Base-by-base conservation (phyloP, 2,113 vertebrate genomes). In the Rhinogobius similis region DNA sequence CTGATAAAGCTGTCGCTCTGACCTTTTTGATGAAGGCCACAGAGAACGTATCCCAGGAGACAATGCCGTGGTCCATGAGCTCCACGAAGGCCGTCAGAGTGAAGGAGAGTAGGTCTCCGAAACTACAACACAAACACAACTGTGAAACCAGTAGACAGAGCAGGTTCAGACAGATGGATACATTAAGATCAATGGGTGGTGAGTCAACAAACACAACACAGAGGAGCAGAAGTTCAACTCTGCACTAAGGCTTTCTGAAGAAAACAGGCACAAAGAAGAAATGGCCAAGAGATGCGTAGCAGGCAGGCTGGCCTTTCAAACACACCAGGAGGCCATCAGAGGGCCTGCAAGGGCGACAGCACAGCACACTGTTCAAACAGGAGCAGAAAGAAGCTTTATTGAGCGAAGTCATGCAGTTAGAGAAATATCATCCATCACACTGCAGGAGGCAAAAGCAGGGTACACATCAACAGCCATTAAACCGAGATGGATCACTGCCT, bases 11-110 rank as follows among this genome's bases (percentile, higher is more conserved):
- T 23, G 10, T 55, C 23, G 52, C 23, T 55, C 89, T 70, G 67
- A 99, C 97, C 96, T 99, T 99, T 92, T 99, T 99, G 91, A 99
- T 98, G 90, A 99, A 99, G n/a, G 97, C 94, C 92, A 99, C 95
- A 2, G 97, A 98, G 91, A 99, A 99, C 1, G 96, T 98, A 83
- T 99, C 97, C 98, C 98, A 99, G 44, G 97, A 99, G 90, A 99
- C 95, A 62, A 99, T 98, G 82, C 97, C 95, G 20, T 99, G 98
- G 92, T 99, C 98, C 97, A 99, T 99, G 86, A 99, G 93, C 88
- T 99, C 98, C 87, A 99, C 97, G 18, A 99, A 99, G 70, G 97
- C 97, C 10, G 97, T 99, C 93, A 99, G 91, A 39, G 97, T 98
- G 92, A 96, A 99, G 78, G 98, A 98, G 85, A 99, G 92, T 94